Percentiles rank a stretch among this genome's conserved stretches.
phyloP scores from a whole-genome alignment of 2,113 vertebrate genomes.

The Poeciliopsis retropinna region DNA sequence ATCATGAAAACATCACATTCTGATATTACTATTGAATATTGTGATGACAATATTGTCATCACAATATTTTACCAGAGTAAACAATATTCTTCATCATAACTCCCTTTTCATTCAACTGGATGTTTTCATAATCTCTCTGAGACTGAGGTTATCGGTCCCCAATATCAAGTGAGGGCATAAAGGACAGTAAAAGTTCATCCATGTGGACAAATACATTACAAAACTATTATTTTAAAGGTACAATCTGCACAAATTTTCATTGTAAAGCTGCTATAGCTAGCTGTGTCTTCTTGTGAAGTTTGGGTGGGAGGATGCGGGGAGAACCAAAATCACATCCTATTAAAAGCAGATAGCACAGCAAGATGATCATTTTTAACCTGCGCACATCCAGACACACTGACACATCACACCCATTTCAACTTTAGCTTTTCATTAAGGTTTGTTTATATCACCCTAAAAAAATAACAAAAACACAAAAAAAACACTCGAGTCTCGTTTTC shows the following conservation, averaged over 20 bases:
- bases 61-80: no score
- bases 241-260: no score
- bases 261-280: no score
- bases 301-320: no score
- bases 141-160: neutral
- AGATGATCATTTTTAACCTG: neutral
- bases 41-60: neutral
- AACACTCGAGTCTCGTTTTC: neutral
- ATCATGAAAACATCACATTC: no score
- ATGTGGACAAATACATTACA: neutral
- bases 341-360: neutral
- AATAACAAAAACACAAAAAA: no score
- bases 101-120: neutral
- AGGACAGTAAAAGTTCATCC: neutral
- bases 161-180: neutral
- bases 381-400: neutral
- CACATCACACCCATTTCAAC: neutral
- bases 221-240: neutral
- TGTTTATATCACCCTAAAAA: neutral
- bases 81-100: no score
- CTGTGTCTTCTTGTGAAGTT: neutral
- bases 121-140: neutral
- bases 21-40: neutral
- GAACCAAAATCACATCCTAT: neutral
- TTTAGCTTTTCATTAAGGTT: neutral